These are phyloP conservation scores for Anisognathus igniventris DNA, from an alignment of 2,797 vertebrate species.

Conservation along the genomic window DNA sequence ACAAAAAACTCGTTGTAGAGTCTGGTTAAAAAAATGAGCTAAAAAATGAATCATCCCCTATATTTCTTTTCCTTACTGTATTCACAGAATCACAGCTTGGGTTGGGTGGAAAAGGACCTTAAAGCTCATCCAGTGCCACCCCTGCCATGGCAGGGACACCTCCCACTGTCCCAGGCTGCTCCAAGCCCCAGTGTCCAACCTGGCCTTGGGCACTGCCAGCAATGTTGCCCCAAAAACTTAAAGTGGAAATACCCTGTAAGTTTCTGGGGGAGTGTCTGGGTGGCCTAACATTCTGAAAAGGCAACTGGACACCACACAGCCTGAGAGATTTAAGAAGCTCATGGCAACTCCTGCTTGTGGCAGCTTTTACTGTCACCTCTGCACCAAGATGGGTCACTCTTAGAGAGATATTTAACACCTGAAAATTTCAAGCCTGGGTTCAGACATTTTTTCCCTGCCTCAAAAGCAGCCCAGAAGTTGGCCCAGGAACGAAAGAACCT, in stretches of 20 bases:
- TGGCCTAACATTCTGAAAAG: neutral
- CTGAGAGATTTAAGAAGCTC: neutral
- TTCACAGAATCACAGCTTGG: neutral
- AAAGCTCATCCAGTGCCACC: fast-evolving
- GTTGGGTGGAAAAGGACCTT: neutral
- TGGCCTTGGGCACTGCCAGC: neutral
- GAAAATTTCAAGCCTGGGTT: neutral
- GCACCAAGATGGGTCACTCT: fast-evolving
- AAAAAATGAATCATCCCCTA: neutral
- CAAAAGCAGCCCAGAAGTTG: neutral
- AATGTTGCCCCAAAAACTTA: neutral
- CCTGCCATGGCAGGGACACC: neutral
- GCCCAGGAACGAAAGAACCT: neutral
- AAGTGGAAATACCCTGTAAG: neutral
- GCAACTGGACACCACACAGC: neutral
- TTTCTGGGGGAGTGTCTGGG: neutral
- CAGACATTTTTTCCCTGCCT: neutral
- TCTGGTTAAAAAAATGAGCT: neutral
- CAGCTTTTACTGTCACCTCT: neutral
- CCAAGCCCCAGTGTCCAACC: fast-evolving
- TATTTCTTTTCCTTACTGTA: neutral
- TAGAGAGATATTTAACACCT: neutral
- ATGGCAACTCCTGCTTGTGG: fast-evolving
- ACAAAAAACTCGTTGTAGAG: neutral
- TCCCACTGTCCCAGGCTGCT: neutral